These are phyloP conservation scores for Galeruca laticollis DNA, from an alignment of 2,888 invertebrate species.

Conservation along the genomic window DNA sequence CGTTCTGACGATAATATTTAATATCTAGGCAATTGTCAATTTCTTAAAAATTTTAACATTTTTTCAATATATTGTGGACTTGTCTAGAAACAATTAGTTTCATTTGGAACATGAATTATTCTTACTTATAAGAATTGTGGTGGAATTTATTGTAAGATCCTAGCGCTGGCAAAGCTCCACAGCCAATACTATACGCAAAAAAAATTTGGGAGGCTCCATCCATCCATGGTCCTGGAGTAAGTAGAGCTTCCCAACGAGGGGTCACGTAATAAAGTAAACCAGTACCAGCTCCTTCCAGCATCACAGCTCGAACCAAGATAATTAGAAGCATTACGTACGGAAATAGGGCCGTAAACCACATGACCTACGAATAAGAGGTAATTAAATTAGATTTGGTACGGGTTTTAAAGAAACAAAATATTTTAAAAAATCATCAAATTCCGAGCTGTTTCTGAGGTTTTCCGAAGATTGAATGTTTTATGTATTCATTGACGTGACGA, in stretches of 20 bases:
- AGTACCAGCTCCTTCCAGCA: conserved; percentile 74
- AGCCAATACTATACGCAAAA: conserved; percentile 83
- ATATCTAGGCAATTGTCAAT: too few species aligned
- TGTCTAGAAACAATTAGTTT: too few species aligned
- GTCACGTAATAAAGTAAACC: conserved; percentile 78
- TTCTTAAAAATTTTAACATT: too few species aligned
- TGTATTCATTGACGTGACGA: too few species aligned
- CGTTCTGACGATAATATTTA: too few species aligned
- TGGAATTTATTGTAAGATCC: conserved; percentile 83
- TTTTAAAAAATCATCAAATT: too few species aligned
- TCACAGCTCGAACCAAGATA: conserved; percentile 75
- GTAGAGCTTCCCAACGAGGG: conserved; percentile 71
- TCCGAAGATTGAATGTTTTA: too few species aligned
- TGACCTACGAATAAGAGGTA: conserved; percentile 68
- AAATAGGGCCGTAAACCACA: conserved; percentile 83
- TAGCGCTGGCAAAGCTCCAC: conserved; percentile 79
- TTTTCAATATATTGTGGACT: too few species aligned
- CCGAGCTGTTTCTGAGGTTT: too few species aligned
- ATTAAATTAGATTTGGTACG: too few species aligned
- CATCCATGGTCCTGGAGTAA: conserved; percentile 74
- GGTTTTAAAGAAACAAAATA: too few species aligned
- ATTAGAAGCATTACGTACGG: conserved; percentile 79
- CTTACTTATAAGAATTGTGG: conserved; percentile 80
- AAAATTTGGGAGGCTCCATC: conserved; percentile 84
- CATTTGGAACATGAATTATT: background rate